Conservation (phyloP, 2,888 invertebrate genomes). For the Agrilus biguttatus region DNA sequence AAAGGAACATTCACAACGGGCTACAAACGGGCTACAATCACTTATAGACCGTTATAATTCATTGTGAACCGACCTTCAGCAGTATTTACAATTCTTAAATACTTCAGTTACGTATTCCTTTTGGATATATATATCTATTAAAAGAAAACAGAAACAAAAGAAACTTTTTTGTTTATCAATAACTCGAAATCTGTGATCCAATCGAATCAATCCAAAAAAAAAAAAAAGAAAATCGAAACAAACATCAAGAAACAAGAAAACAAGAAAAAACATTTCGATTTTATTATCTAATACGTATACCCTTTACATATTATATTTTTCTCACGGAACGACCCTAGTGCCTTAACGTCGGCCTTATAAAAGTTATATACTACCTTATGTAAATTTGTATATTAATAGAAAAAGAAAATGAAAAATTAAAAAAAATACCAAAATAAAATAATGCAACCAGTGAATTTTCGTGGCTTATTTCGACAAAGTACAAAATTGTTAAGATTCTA, state of each 20-base stretch:
- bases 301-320: slow-evolving; percentile 21
- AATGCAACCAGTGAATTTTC: slow-evolving; percentile 12
- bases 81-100: no score
- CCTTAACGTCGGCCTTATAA: slow-evolving; percentile 33
- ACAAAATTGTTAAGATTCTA: slow-evolving; percentile 19
- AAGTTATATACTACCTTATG: slow-evolving; percentile 19
- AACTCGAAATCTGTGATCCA: slow-evolving; percentile 24
- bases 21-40: slow-evolving; percentile 8
- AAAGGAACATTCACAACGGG: slow-evolving; percentile 5
- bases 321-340: slow-evolving; percentile 30
- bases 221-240: slow-evolving; percentile 15
- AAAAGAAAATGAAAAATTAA: slow-evolving; percentile 21
- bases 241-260: slow-evolving; percentile 12
- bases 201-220: slow-evolving; percentile 13
- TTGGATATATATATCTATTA: no score
- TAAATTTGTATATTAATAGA: slow-evolving; percentile 29
- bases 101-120: no score
- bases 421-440: slow-evolving; percentile 10
- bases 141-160: slow-evolving; percentile 1
- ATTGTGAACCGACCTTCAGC: no score
- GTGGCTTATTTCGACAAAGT: slow-evolving; percentile 25
- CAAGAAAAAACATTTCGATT: slow-evolving; percentile 4
- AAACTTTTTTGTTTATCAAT: slow-evolving; percentile 4
- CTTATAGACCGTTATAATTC: no score
- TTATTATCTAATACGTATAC: slow-evolving; percentile 2